These are phyloP conservation scores for Nasonovia ribisnigri DNA, from an alignment of 2,888 invertebrate genomes.

Conservation along the genomic window DNA sequence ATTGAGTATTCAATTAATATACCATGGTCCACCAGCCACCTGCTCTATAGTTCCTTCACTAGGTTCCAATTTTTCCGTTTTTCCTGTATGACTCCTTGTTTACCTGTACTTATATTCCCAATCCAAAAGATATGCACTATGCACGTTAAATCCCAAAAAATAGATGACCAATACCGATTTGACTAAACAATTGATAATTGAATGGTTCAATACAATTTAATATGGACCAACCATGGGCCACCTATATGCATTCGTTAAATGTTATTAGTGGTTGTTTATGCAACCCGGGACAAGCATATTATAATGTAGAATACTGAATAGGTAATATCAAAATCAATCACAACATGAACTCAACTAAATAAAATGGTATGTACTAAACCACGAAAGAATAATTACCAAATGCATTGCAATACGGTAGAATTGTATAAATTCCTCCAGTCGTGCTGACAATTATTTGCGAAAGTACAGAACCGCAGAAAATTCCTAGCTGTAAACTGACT, in stretches of 20 bases:
- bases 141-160: background rate
- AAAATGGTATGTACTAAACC: background rate
- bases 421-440: background rate
- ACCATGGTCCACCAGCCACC: background rate
- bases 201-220: background rate
- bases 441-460: background rate
- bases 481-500: background rate
- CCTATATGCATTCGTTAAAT: background rate
- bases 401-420: slow-evolving; percentile 4
- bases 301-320: background rate
- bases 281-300: background rate
- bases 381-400: background rate
- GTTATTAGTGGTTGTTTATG: background rate
- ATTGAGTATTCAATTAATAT: background rate
- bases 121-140: background rate
- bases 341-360: background rate
- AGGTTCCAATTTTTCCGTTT: background rate
- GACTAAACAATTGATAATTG: background rate
- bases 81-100: background rate
- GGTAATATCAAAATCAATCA: background rate
- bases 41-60: background rate
- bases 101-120: background rate
- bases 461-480: background rate
- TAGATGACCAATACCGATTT: background rate
- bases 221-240: background rate